Evolutionary conservation across 2,888 invertebrate genomes (phyloP).

Genomic region (Tachina fera): DNA sequence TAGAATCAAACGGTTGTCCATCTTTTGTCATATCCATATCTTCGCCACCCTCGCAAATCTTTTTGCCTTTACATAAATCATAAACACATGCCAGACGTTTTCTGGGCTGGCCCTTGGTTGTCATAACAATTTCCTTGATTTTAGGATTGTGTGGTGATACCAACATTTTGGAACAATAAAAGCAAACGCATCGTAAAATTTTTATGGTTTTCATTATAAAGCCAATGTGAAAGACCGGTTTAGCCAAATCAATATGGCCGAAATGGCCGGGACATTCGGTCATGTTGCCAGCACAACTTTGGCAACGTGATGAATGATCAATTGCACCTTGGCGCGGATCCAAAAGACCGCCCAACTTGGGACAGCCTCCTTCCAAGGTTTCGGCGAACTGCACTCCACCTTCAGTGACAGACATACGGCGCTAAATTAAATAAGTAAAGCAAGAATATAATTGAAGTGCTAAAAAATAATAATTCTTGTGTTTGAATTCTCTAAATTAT

Average conservation of each 20-base stretch:
- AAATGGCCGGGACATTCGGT: slow-evolving; percentile 99
- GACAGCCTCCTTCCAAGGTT: slow-evolving; percentile 99
- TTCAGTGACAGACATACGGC: slow-evolving; percentile 98
- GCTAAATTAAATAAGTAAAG: slow-evolving; percentile 84
- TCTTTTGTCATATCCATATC: slow-evolving; percentile 97
- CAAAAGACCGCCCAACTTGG: slow-evolving; percentile 99
- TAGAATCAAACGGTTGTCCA: slow-evolving; percentile 84
- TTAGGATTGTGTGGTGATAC: slow-evolving; percentile 93
- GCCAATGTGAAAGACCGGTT: slow-evolving; percentile 99
- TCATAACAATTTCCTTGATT: slow-evolving; percentile 88
- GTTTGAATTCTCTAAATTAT: no score
- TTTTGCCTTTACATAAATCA: slow-evolving; percentile 98
- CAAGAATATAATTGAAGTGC: no score
- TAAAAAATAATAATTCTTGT: no score
- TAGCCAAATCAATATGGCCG: slow-evolving; percentile 98
- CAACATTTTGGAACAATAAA: slow-evolving; percentile 98
- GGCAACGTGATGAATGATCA: slow-evolving; percentile 95
- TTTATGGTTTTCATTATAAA: slow-evolving; percentile 99
- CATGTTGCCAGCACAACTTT: slow-evolving; percentile 98
- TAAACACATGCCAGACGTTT: slow-evolving; percentile 97
- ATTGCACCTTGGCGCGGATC: slow-evolving; percentile 99
- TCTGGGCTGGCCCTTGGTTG: slow-evolving; percentile 97
- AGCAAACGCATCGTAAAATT: slow-evolving; percentile 98
- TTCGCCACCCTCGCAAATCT: slow-evolving; percentile 99
- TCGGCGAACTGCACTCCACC: slow-evolving; percentile 98